These are phyloP conservation scores for Eupleurogrammus muticus DNA, from an alignment of 2,797 vertebrate species.

Conservation along the genomic window DNA sequence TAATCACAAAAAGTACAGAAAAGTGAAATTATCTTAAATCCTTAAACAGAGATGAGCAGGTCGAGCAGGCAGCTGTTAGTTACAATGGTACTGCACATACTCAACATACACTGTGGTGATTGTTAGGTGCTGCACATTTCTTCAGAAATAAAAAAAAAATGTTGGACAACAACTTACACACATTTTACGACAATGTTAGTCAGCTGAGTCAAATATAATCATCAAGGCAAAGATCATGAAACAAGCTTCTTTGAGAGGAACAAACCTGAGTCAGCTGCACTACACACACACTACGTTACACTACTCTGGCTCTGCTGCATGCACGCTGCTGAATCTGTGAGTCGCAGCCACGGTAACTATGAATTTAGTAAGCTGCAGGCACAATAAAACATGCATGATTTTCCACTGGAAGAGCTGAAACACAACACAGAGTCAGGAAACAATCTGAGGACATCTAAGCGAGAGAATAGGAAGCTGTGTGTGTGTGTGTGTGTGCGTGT, in stretches of 20 bases:
- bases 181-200: neutral
- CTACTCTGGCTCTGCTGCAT: conserved; percentile 20
- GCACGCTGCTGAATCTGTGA: conserved; percentile 26
- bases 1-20: no score
- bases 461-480: neutral
- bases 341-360: conserved; percentile 1
- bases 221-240: conserved; percentile 29
- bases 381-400: conserved; percentile 36
- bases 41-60: neutral
- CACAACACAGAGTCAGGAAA: conserved; percentile 10
- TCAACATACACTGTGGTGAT: neutral
- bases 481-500: no score
- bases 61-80: neutral
- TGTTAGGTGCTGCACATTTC: no score
- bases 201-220: neutral
- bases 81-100: neutral
- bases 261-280: conserved; percentile 11
- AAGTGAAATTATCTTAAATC: no score
- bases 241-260: neutral
- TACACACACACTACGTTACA: conserved; percentile 6
- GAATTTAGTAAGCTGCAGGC: conserved; percentile 7
- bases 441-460: neutral
- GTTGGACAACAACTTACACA: no score
- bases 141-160: no score
- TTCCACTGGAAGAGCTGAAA: conserved; percentile 32